These are phyloP conservation scores for Aspiorhynchus laticeps DNA, from an alignment of 2,113 vertebrate genomes.

Conservation along the genomic window DNA sequence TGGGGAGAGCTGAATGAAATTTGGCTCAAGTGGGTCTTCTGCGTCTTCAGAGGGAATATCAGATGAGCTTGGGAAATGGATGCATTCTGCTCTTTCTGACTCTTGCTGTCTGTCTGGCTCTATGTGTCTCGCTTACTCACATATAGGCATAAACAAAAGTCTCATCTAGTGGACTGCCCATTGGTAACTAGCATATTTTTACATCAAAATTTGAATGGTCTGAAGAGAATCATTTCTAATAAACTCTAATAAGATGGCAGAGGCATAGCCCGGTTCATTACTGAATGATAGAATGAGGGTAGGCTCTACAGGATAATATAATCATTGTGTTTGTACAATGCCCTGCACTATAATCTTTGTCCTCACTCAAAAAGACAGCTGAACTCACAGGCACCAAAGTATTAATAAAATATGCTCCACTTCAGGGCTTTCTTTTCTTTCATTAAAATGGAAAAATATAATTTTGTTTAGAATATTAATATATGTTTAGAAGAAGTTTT, in stretches of 20 bases:
- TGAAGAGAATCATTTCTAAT: neutral
- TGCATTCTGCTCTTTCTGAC: constrained; percentile 23
- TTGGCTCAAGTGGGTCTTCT: constrained; percentile 41
- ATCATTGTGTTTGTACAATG: neutral
- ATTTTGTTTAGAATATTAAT: too few species aligned
- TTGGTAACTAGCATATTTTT: neutral
- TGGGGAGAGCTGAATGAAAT: constrained; percentile 36
- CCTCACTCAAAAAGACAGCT: constrained; percentile 12
- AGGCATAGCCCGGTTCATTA: constrained; percentile 10
- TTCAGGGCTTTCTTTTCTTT: neutral
- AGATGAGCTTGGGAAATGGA: constrained; percentile 44
- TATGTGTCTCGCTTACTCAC: neutral
- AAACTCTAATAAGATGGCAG: neutral
- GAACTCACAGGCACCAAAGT: neutral
- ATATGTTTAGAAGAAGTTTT: too few species aligned
- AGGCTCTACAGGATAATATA: neutral
- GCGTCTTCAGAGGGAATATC: constrained; percentile 53
- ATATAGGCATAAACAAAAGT: neutral
- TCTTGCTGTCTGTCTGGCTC: neutral
- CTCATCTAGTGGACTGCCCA: neutral
- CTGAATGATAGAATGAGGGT: neutral
- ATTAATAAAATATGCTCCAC: constrained; percentile 5
- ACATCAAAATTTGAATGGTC: neutral
- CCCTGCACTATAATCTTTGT: constrained; percentile 13
- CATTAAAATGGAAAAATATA: too few species aligned